Percentiles rank a stretch among this genome's conserved stretches.
These are phyloP conservation scores for Periparus ater DNA, from an alignment of 2,797 vertebrate genomes.

Conservation along the genomic window DNA sequence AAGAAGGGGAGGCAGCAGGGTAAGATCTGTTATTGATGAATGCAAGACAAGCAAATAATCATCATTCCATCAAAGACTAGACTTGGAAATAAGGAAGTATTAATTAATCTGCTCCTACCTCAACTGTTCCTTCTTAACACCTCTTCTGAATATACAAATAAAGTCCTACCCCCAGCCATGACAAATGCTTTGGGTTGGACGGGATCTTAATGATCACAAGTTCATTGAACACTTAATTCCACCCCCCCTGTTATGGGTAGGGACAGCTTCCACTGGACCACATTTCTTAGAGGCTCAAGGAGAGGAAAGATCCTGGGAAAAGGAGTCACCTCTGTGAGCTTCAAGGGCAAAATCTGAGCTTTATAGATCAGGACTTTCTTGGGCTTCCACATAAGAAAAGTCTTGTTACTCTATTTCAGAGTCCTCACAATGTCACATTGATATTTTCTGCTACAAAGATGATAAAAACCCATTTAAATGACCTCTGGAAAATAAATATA, in stretches of 20 bases:
- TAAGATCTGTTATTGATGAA: background rate
- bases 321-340: background rate
- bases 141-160: background rate
- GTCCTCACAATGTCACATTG: background rate
- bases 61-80: background rate
- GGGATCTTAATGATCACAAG: background rate
- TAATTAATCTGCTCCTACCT: background rate
- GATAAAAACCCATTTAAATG: background rate
- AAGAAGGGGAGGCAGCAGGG: background rate
- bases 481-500: background rate
- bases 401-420: background rate
- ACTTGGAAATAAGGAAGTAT: background rate
- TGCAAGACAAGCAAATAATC: background rate
- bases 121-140: background rate
- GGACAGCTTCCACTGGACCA: no score
- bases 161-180: background rate
- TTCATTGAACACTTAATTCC: background rate
- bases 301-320: background rate
- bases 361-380: background rate
- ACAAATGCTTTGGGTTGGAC: accelerated
- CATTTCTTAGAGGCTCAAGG: background rate
- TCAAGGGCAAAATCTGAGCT: background rate
- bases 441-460: background rate
- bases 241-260: accelerated
- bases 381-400: background rate